These are phyloP conservation scores for Gadopsis marmoratus DNA, from an alignment of 2,797 vertebrate genomes.

Conservation along the genomic window DNA sequence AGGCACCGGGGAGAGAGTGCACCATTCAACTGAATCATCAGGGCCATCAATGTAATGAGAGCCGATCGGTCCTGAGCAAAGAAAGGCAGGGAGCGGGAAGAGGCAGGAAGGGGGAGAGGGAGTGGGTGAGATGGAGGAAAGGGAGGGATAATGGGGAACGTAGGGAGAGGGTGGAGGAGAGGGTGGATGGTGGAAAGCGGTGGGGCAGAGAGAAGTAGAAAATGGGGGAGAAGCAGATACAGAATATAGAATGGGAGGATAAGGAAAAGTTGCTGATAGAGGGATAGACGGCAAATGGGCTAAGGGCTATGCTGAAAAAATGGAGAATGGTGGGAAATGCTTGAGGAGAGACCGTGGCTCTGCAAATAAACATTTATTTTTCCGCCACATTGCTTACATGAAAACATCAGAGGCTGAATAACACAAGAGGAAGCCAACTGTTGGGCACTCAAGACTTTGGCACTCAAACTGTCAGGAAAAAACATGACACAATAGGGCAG, in stretches of 20 bases:
- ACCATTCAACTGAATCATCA: slow-evolving; percentile 82
- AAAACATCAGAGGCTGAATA: slow-evolving; percentile 67
- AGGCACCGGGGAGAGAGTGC: slow-evolving; percentile 63
- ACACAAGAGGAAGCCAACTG: slow-evolving; percentile 58
- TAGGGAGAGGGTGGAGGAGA: slow-evolving; percentile 22
- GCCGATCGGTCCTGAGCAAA: slow-evolving; percentile 72
- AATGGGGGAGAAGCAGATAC: slow-evolving; percentile 22
- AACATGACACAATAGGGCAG: slow-evolving; percentile 40
- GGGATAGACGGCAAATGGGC: slow-evolving; percentile 29
- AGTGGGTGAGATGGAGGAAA: not conserved
- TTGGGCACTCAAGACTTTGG: slow-evolving; percentile 56
- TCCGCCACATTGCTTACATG: slow-evolving; percentile 51
- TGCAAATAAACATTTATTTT: slow-evolving; percentile 67
- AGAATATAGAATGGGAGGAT: slow-evolving; percentile 27
- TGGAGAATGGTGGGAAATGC: slow-evolving; percentile 19
- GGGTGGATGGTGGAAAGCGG: slow-evolving; percentile 22
- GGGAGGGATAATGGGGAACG: slow-evolving; percentile 23
- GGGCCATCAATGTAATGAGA: slow-evolving; percentile 83
- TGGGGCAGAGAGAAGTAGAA: slow-evolving; percentile 24
- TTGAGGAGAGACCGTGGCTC: slow-evolving; percentile 24
- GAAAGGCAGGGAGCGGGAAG: slow-evolving; percentile 38
- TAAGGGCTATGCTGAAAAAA: slow-evolving; percentile 15
- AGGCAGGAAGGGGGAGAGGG: slow-evolving; percentile 9
- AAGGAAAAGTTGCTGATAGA: slow-evolving; percentile 40
- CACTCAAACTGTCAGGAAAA: slow-evolving; percentile 54